A percentile compares a stretch with the other conserved stretches of the same genome.
These are phyloP conservation scores for Tribolium castaneum DNA, from an alignment of 1,140 invertebrate species.

Conservation along the genomic window DNA sequence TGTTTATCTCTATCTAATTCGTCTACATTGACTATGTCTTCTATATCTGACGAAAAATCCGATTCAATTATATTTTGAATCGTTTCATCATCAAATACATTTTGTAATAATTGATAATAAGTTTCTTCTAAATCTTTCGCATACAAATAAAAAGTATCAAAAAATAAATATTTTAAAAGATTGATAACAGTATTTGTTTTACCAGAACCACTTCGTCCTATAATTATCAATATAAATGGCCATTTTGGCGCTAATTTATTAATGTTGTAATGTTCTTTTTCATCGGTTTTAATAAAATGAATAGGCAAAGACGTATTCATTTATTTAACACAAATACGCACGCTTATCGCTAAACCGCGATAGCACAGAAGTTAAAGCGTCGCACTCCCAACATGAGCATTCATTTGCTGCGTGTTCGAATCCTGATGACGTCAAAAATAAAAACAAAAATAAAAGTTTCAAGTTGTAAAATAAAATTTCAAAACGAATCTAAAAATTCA, in stretches of 20 bases:
- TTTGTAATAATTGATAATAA: conserved; percentile 43
- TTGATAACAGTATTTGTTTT: conserved; percentile 42
- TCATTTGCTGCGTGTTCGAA: conserved; percentile 34
- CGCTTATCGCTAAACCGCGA: conserved; percentile 35
- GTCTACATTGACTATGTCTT: conserved; percentile 42
- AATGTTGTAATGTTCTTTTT: conserved; percentile 39
- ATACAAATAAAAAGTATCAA: conserved; percentile 42
- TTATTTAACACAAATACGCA: conserved; percentile 40
- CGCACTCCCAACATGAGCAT: conserved; percentile 14
- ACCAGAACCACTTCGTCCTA: conserved; percentile 38
- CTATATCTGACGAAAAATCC: conserved; percentile 37
- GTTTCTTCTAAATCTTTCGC: conserved; percentile 40
- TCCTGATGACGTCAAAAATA: not conserved
- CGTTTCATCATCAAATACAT: conserved; percentile 43
- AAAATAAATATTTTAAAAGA: conserved; percentile 44
- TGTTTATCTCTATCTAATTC: conserved; percentile 42
- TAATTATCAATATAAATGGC: conserved; percentile 33
- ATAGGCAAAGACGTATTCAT: conserved; percentile 31
- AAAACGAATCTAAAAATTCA: conserved; percentile 13
- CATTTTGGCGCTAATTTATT: conserved; percentile 37
- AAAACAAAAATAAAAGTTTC: not conserved
- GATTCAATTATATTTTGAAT: conserved; percentile 44
- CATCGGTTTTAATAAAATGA: conserved; percentile 38
- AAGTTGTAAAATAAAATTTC: conserved; percentile 12
- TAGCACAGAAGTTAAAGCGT: conserved; percentile 30